A percentile compares a stretch with the other conserved stretches of the same genome.
These are phyloP conservation scores for Platyrinchus mystaceus DNA, from an alignment of 2,797 vertebrate species.

Conservation along the genomic window DNA sequence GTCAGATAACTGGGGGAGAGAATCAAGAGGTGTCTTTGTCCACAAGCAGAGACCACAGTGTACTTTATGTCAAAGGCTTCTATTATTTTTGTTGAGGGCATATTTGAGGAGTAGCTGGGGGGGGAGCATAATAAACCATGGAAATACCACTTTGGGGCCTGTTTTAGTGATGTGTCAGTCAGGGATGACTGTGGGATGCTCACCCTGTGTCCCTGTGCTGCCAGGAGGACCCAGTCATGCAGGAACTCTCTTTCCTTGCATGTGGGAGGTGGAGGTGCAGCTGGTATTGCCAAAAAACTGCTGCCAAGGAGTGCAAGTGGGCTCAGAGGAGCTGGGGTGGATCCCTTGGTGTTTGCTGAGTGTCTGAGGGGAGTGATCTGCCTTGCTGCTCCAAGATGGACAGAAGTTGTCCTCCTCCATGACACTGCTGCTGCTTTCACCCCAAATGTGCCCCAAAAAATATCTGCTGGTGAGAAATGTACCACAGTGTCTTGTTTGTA, in stretches of 20 bases:
- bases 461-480: not conserved
- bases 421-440: not conserved
- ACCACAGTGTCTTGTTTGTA: not conserved
- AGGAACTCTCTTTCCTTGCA: not conserved
- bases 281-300: not conserved
- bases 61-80: not conserved
- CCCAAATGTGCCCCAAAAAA: not conserved
- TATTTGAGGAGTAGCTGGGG: not conserved
- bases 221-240: not conserved
- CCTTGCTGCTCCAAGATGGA: not conserved
- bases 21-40: not conserved
- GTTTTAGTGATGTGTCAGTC: not conserved
- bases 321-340: not conserved
- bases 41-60: not conserved
- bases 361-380: not conserved
- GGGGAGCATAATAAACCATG: not conserved
- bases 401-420: not conserved
- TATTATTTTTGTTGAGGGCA: not conserved
- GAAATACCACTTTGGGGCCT: not conserved
- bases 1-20: not conserved
- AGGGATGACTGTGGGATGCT: rapidly evolving
- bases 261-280: not conserved
- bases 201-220: not conserved
- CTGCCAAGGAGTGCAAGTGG: not conserved
- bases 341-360: not conserved